Percentiles rank a stretch among this genome's conserved stretches.
phyloP scores from a whole-genome alignment of 2,113 vertebrate genomes.

The Mustelus asterias region DNA sequence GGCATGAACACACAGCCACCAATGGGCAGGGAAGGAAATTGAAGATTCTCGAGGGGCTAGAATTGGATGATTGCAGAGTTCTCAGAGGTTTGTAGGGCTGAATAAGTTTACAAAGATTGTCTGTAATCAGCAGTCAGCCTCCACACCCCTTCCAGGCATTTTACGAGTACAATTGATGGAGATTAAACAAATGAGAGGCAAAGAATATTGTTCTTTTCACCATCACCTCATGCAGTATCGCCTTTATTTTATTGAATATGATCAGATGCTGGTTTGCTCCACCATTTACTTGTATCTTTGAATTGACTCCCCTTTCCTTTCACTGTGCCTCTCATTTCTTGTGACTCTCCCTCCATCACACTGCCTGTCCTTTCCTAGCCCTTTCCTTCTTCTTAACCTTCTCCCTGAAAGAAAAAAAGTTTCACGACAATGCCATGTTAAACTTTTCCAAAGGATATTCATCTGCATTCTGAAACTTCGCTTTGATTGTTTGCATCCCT shows the following conservation, averaged over 20 bases:
- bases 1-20: no score
- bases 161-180: background rate
- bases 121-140: background rate
- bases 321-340: background rate
- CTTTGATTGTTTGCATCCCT: no score
- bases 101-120: background rate
- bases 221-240: background rate
- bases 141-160: background rate
- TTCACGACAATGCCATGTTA: no score
- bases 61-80: background rate
- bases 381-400: no score
- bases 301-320: background rate
- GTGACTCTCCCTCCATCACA: background rate
- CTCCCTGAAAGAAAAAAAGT: no score
- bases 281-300: background rate
- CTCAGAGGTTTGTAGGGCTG: background rate
- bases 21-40: no score
- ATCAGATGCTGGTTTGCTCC: background rate
- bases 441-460: no score
- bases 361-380: background rate
- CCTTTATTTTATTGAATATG: background rate
- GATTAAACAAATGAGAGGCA: background rate
- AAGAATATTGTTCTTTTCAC: background rate
- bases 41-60: background rate
- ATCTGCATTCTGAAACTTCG: no score